Conservation (phyloP, 2,888 invertebrate genomes). For the Archips xylosteana region DNA sequence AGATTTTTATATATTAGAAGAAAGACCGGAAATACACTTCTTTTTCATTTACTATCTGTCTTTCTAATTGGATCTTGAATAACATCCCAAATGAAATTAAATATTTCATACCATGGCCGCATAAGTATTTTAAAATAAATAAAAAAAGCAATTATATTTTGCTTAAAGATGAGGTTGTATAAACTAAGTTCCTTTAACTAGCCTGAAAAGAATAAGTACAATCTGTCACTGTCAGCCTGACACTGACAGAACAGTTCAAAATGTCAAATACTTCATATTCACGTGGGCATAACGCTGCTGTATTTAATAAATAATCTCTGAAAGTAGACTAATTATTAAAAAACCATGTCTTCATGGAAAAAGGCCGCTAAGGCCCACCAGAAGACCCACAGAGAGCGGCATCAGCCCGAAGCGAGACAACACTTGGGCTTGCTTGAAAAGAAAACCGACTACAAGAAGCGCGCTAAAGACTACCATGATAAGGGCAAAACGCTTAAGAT, state of each 20-base stretch:
- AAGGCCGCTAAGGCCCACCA: slow-evolving; percentile 95
- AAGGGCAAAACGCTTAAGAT: slow-evolving; percentile 93
- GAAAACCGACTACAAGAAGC: slow-evolving; percentile 93
- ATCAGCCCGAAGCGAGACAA: slow-evolving; percentile 91
- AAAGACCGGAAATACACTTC: too few species aligned
- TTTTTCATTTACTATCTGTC: too few species aligned
- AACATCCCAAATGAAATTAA: too few species aligned
- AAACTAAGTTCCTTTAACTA: too few species aligned
- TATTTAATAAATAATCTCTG: background rate
- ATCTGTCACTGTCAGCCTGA: background rate
- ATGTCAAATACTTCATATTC: background rate
- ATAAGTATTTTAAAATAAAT: too few species aligned
- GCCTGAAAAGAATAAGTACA: background rate
- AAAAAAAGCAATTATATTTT: too few species aligned
- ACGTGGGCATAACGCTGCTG: background rate
- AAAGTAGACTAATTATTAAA: slow-evolving; percentile 2
- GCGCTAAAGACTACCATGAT: slow-evolving; percentile 92
- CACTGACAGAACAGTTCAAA: background rate
- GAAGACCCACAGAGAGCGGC: slow-evolving; percentile 93
- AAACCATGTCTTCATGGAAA: slow-evolving; percentile 94
- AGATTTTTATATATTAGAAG: too few species aligned
- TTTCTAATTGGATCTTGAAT: too few species aligned
- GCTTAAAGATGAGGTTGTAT: too few species aligned
- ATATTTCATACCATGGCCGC: too few species aligned
- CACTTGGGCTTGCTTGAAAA: slow-evolving; percentile 94